Evolutionary conservation across 2,797 vertebrate species (phyloP).

Genomic region (Neoniphon sammara): DNA sequence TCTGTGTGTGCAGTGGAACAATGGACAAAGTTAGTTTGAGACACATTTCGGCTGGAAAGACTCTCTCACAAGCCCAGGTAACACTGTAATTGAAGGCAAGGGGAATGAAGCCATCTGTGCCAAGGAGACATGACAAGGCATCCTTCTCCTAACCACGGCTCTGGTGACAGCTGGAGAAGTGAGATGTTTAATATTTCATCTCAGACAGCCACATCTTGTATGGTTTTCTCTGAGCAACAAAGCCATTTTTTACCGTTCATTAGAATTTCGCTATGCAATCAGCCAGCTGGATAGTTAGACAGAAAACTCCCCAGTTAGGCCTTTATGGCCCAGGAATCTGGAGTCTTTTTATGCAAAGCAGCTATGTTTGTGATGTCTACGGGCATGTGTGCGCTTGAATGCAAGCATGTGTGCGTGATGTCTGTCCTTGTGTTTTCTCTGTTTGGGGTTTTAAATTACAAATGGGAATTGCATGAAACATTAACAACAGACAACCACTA

Average conservation of each 20-base stretch:
- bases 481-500: slow-evolving; percentile 49
- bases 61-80: slow-evolving; percentile 42
- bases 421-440: slow-evolving; percentile 36
- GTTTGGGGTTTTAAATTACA: slow-evolving; percentile 48
- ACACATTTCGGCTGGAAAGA: slow-evolving; percentile 38
- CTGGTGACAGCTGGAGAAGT: slow-evolving; percentile 74
- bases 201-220: slow-evolving; percentile 59
- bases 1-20: slow-evolving; percentile 1
- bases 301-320: slow-evolving; percentile 66
- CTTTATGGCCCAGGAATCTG: slow-evolving; percentile 45
- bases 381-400: slow-evolving; percentile 6
- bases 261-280: slow-evolving; percentile 58
- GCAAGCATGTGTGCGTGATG: not conserved
- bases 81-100: slow-evolving; percentile 59
- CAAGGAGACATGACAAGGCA: slow-evolving; percentile 62
- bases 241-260: slow-evolving; percentile 68
- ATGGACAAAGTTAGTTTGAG: slow-evolving; percentile 38
- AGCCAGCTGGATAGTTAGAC: slow-evolving; percentile 64
- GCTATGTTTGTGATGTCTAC: slow-evolving; percentile 42
- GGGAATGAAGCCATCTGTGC: slow-evolving; percentile 64
- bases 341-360: slow-evolving; percentile 46
- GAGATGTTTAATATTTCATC: slow-evolving; percentile 78
- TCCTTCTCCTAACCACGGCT: slow-evolving; percentile 54
- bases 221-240: slow-evolving; percentile 50
- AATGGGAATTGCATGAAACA: slow-evolving; percentile 28